Conservation (phyloP, 2,888 invertebrate genomes). For the Polymixis lichenea region DNA sequence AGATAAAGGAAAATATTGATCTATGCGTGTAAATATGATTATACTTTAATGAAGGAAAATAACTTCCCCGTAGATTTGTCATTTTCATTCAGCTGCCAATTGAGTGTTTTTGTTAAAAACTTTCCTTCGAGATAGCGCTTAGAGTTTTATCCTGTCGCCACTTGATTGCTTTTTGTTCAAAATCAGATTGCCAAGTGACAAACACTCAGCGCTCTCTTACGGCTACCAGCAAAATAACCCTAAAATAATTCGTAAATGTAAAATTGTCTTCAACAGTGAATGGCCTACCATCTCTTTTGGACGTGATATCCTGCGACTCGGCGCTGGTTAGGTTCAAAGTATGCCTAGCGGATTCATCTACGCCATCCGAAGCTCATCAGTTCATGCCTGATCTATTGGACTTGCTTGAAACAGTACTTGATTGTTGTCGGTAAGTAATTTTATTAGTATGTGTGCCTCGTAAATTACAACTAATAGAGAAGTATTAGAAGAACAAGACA, state of each 20-base stretch:
- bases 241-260: too few species aligned
- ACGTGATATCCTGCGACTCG: constrained; percentile 94
- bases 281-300: constrained; percentile 92
- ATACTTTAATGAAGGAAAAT: too few species aligned
- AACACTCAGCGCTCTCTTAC: too few species aligned
- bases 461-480: not conserved
- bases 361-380: constrained; percentile 89
- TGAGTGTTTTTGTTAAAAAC: too few species aligned
- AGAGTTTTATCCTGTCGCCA: too few species aligned
- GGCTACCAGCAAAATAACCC: too few species aligned
- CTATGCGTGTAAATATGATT: not conserved
- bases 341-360: constrained; percentile 85
- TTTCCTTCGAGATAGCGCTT: too few species aligned
- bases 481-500: too few species aligned
- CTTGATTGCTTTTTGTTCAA: too few species aligned
- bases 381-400: constrained; percentile 92
- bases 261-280: constrained; percentile 71
- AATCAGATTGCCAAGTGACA: too few species aligned
- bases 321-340: constrained; percentile 94
- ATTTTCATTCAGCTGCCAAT: too few species aligned
- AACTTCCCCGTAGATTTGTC: too few species aligned
- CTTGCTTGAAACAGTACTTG: constrained; percentile 92
- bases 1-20: not conserved
- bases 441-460: not conserved
- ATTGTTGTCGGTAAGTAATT: constrained; percentile 90